Evolutionary conservation across 2,113 vertebrate species (phyloP).

Genomic region (Hymenochirus boettgeri): DNA sequence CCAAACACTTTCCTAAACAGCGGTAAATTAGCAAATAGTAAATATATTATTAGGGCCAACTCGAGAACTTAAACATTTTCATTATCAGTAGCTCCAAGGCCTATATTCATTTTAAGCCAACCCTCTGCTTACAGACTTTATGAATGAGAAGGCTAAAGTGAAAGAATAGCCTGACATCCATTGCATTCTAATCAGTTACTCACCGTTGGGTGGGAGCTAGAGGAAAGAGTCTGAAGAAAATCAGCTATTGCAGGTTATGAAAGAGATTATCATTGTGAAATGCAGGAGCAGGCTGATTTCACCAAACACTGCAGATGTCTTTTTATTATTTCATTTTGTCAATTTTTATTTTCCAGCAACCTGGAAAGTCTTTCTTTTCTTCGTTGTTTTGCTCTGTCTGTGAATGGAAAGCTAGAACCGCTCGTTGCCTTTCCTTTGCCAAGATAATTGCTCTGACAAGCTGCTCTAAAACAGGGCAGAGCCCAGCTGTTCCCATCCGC

Average conservation of each 20-base stretch:
- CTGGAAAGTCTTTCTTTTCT: conserved; percentile 21
- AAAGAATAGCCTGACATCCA: conserved; percentile 14
- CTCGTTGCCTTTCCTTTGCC: conserved; percentile 48
- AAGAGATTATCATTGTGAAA: conserved; percentile 54
- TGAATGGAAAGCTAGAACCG: conserved; percentile 40
- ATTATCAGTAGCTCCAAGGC: background rate
- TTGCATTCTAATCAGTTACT: conserved; percentile 36
- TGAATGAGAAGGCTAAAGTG: conserved; percentile 37
- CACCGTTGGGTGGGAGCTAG: conserved; percentile 26
- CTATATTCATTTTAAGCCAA: background rate
- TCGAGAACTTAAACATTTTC: too few species aligned
- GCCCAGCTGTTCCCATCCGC: conserved; percentile 64
- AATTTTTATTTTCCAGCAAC: conserved; percentile 40
- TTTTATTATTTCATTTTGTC: conserved; percentile 40
- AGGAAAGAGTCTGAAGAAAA: conserved; percentile 1
- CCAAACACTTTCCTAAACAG: background rate
- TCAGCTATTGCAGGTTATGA: conserved; percentile 37
- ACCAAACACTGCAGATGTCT: conserved; percentile 43
- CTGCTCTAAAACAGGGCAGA: conserved; percentile 57
- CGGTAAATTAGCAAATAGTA: background rate
- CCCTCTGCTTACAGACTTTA: conserved; percentile 17
- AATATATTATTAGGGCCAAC: background rate
- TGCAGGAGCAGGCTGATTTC: conserved; percentile 48
- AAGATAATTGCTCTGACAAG: conserved; percentile 60
- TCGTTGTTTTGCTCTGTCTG: conserved; percentile 40